Base-by-base conservation (phyloP, 92 coral and sea anemone genomes). In the Blastomussa wellsi region DNA sequence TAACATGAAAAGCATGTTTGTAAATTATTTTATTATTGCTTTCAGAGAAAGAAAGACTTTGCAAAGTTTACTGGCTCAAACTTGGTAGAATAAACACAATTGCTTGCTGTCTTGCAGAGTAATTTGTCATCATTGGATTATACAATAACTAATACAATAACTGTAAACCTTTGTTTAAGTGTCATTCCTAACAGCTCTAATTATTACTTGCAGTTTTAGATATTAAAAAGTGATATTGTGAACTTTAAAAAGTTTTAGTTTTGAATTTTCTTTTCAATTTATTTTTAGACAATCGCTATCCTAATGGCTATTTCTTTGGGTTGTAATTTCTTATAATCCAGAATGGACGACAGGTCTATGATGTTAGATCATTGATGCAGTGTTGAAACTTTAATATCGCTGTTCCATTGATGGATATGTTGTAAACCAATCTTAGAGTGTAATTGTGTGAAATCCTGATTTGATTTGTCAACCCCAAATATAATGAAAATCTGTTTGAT, bases 1-100 rank as follows among this genome's bases (percentile, higher is more conserved):
- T n/a, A n/a, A 72, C 88, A 79, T 57, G 67, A 68, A 62, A 74
- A 77, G 11, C 33, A 53, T 37, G 26, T 78, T 35, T 84, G 88
- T 84, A 76, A 84, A 76, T 76, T 78, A 85, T 67, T 85, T 69
- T 37, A 26, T 38, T 48, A 28, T 79, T 52, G 79, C 78, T 52
- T 53, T 78, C 78, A 35, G 79, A 52, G 68, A 37, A n/a, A 70
- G 11, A 22, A 28, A 69, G 48, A 36, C 29, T 7, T 38, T 48
- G 0, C 16, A 9, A 0, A 26, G 68, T 62, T 62, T 26, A 28
- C 68, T 29, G 28, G 68, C 68, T 62, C 68, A 62, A 28, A 60
- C 7, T 7, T 10, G 53, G 66, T 7, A 24, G 0, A 12, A 62
- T 62, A 19, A 62, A 14, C 29, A 24, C 9, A 22, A 57, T 57